Base-by-base conservation (phyloP, 2,797 vertebrate species). In the Sebastolobus alascanus region DNA sequence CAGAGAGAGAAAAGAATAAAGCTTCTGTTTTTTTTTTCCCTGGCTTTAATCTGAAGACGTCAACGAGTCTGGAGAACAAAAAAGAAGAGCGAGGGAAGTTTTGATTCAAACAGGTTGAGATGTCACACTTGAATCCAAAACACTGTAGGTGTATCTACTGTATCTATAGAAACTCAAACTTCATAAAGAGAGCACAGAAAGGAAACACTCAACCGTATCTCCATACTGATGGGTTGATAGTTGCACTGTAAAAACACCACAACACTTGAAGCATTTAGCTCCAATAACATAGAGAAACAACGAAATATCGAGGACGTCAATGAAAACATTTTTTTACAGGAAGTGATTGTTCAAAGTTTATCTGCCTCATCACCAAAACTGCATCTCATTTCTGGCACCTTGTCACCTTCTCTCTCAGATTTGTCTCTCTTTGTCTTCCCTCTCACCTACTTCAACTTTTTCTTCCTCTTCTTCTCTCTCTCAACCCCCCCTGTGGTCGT, bases 1-100 rank as follows among this genome's bases (percentile, higher is more conserved):
- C 71, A 38, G 77, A 83, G 81, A 66, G 37, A 76, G 52, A 90
- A 40, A 83, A 77, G 64, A 85, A 73, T 68, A 59, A 75, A 70
- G 56, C 52, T 65, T 37, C 64, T 75, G 75, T 22, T 20, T 25
- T 73, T 79, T 82, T 33, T 40, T 35, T 64, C 74, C 43, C 38
- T 70, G 74, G 46, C 65, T 71, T 72, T 27, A 18, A 20, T 66
- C 61, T 66, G 20, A 40, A 83, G 68, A 87, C 12, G n/a, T 77
- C 60, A 85, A 75, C 73, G 70, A 72, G 46, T 77, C 64, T 40
- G 33, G 29, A 73, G 52, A 63, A 69, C 25, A 37, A 68, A 77
- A 56, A 56, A 55, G 1, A 60, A 55, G 3, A 16, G 61, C 11
- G 14, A 27, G 4, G 22, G 40, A 68, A 38, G 73, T 35, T 25